Evolutionary conservation across 1,140 invertebrate genomes (phyloP).

Genomic region (Solen grandis): DNA sequence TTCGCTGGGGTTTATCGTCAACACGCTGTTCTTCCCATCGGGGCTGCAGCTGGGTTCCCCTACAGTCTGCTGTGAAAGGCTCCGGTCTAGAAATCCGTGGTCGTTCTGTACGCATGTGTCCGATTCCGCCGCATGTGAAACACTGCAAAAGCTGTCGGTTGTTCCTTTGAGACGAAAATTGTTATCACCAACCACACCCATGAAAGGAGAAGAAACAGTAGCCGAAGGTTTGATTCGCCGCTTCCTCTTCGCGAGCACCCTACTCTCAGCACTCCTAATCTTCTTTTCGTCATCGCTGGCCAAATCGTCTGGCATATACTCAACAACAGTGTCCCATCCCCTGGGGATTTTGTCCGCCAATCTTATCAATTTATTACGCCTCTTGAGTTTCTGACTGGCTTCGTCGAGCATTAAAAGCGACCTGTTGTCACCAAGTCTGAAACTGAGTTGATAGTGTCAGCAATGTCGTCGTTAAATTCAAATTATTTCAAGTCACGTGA

Average conservation of each 20-base stretch:
- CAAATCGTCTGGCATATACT: constrained; percentile 1
- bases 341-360: constrained; percentile 10
- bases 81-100: no score
- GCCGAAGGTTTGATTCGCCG: background rate
- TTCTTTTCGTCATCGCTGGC: constrained; percentile 10
- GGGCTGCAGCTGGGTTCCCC: no score
- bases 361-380: constrained; percentile 9
- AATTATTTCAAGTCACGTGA: no score
- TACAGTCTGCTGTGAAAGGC: no score
- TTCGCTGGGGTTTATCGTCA: no score
- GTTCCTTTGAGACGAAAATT: background rate
- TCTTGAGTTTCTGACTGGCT: background rate
- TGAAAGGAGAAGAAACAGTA: background rate
- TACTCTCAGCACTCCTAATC: background rate
- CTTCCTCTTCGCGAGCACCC: background rate
- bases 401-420: no score
- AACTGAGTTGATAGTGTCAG: no score
- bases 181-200: background rate
- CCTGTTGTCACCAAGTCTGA: no score
- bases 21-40: no score
- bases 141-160: background rate
- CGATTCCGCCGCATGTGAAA: background rate
- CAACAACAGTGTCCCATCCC: constrained; percentile 17
- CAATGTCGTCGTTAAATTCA: no score
- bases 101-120: background rate